Conservation (phyloP, 2,888 invertebrate genomes). For the Drosophila paracracens region DNA sequence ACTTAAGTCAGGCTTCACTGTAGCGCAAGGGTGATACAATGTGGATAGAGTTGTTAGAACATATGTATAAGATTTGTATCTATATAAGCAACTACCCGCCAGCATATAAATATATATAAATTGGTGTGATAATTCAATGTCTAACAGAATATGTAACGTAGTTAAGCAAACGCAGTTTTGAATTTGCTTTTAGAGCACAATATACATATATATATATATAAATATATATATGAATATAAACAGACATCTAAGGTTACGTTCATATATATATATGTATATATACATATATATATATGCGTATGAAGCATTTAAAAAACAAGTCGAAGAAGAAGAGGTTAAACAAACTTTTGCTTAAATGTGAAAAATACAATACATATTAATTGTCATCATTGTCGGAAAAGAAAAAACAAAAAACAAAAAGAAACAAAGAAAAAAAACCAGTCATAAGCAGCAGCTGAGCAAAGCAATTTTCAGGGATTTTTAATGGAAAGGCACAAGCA, state of each 20-base stretch:
- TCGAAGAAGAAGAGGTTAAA: constrained; percentile 27
- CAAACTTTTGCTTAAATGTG: constrained; percentile 54
- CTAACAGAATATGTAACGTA: constrained; percentile 49
- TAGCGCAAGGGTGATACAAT: constrained; percentile 77
- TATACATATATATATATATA: constrained; percentile 14
- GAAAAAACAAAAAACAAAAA: constrained; percentile 26
- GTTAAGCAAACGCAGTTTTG: constrained; percentile 59
- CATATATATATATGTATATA: constrained; percentile 7
- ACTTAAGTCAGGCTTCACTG: constrained; percentile 75
- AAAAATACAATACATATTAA: constrained; percentile 62
- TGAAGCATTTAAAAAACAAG: constrained; percentile 54
- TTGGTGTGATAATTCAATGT: constrained; percentile 82
- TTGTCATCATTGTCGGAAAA: constrained; percentile 34
- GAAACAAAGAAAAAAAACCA: constrained; percentile 33
- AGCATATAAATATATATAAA: constrained; percentile 72
- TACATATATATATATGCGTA: constrained; percentile 33
- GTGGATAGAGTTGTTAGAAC: constrained; percentile 51
- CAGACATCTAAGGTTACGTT: constrained; percentile 3
- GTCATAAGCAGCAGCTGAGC: constrained; percentile 57
- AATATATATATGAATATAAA: constrained; percentile 19
- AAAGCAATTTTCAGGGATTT: constrained; percentile 81
- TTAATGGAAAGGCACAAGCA: constrained; percentile 55
- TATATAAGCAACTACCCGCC: constrained; percentile 82
- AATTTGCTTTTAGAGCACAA: constrained; percentile 67
- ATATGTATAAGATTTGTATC: constrained; percentile 57